A percentile compares a stretch with the other conserved stretches of the same genome.
Conservation (phyloP, 2,113 vertebrate genomes). For the Scomber japonicus region DNA sequence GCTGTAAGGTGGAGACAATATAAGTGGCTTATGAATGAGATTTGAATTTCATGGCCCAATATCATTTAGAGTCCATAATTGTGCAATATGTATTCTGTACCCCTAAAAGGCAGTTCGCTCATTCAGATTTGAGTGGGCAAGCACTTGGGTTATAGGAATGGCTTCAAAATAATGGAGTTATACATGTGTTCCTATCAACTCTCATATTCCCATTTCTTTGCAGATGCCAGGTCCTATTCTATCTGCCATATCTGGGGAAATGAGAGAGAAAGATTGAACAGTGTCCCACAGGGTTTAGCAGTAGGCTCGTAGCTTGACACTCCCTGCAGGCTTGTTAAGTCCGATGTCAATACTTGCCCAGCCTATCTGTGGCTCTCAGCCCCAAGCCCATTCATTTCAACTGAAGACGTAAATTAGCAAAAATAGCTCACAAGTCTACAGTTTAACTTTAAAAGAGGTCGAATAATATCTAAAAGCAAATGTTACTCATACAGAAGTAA, state of each 20-base stretch:
- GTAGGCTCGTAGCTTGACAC: constrained; percentile 10
- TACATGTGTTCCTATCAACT: constrained; percentile 54
- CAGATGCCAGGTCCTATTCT: constrained; percentile 43
- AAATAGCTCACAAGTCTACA: too few species aligned
- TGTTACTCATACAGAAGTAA: too few species aligned
- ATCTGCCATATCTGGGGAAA: constrained; percentile 37
- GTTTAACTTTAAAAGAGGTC: too few species aligned
- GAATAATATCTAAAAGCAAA: too few species aligned
- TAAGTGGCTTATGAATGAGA: constrained; percentile 63
- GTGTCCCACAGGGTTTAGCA: constrained; percentile 34
- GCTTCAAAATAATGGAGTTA: constrained; percentile 49
- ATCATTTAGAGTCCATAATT: constrained; percentile 53
- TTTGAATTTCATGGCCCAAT: constrained; percentile 59
- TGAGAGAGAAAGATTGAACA: constrained; percentile 30
- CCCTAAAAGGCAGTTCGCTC: constrained; percentile 10
- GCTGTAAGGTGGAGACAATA: constrained; percentile 42
- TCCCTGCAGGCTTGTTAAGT: constrained; percentile 6
- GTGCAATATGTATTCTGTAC: constrained; percentile 46
- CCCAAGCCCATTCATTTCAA: too few species aligned
- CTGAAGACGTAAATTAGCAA: too few species aligned
- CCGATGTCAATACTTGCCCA: too few species aligned
- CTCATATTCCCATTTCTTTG: constrained; percentile 27
- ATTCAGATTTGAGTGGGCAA: constrained; percentile 21
- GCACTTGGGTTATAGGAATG: constrained; percentile 32
- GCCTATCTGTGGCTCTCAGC: too few species aligned